Conservation (phyloP, 2,888 invertebrate species). For the Cephonodes hylas region DNA sequence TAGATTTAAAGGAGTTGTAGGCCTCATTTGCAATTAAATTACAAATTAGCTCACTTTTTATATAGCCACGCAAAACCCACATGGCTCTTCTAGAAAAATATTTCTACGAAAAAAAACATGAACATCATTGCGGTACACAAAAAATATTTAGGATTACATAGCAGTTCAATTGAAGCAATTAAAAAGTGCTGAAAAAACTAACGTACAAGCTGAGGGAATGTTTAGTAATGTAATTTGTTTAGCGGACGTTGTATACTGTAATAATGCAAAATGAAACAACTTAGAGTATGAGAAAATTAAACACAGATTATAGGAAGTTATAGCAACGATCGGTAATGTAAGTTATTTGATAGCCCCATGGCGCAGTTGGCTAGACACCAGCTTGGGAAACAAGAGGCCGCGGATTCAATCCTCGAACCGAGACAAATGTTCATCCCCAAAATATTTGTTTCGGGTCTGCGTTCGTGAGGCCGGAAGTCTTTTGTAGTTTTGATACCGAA, state of each 20-base stretch:
- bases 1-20: too few relatives aligned
- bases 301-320: too few relatives aligned
- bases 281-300: not conserved
- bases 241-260: not conserved
- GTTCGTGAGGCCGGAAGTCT: too few relatives aligned
- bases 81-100: conserved; percentile 29
- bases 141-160: conserved; percentile 58
- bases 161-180: conserved; percentile 62
- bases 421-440: too few relatives aligned
- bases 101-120: conserved; percentile 32
- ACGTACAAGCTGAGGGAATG: not conserved
- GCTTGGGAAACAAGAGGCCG: too few relatives aligned
- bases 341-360: too few relatives aligned
- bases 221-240: not conserved
- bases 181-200: conserved; percentile 45
- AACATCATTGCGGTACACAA: conserved; percentile 47
- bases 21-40: too few relatives aligned
- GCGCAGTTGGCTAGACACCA: too few relatives aligned
- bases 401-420: too few relatives aligned
- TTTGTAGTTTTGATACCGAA: too few relatives aligned
- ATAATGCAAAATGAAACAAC: not conserved
- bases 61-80: not conserved
- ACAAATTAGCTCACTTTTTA: not conserved
- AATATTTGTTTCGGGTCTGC: too few relatives aligned
- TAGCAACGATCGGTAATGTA: too few relatives aligned